Evolutionary conservation across 2,113 vertebrate genomes (phyloP), one percentile per base, ranked within the genome.

Genomic region (Urocynchramus pylzowi): DNA sequence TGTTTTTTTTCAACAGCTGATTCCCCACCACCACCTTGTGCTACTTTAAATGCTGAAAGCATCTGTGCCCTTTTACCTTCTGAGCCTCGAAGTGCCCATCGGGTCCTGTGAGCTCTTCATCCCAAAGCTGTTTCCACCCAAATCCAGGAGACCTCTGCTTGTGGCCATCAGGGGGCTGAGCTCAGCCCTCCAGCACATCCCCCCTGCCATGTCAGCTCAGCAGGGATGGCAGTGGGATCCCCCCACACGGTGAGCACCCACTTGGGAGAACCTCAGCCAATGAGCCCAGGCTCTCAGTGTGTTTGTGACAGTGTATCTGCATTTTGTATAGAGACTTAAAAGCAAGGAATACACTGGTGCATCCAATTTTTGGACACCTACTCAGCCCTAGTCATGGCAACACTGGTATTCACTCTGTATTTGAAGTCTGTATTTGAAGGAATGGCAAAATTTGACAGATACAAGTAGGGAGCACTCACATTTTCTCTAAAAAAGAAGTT

Each of bases 401-500:
- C 80, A 45, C 27, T 86, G 95, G 86, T 91, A 76, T 76, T 86
- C 70, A 67, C 67, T 96, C 69, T 82, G 13, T 67, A 67, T 61
- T 60, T 94, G 95, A 92, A 92, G 42, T 96, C 69, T 82, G 13
- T 67, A 67, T 61, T 60, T 94, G 95, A 92, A 92, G 42, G 73
- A 97, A 92, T 41, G 65, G 92, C 37, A 64, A 75, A 73, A 77
- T 68, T 49, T 85, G 84, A 97, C 88, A 65, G 90, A 89, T 74
- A 60, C 69, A 83, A 95, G 65, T 54, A 91, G 95, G 68, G 94
- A 97, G 92, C 61, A 96, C 81, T 95, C 93, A 93, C 88, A 77
- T 92, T 87, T 97, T 86, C 73, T 96, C 95, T 96, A 87, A 96
- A 98, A 97, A 80, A 91, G 82, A 67, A 90, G 45, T 78, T 75